Conservation (phyloP, 2,113 vertebrate species). For the Miniopterus natalensis region DNA sequence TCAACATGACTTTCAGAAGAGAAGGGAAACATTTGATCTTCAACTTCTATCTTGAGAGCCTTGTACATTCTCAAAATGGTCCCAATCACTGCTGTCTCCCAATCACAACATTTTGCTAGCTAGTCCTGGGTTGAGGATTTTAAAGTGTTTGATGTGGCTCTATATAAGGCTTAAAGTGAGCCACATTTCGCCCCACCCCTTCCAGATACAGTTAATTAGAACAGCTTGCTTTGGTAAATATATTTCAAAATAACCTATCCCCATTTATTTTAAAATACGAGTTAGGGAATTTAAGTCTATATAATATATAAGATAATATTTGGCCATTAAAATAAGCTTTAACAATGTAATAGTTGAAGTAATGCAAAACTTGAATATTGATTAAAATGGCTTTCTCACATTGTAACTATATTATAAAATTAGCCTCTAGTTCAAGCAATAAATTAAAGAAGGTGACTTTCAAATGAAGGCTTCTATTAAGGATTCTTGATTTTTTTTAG, state of each 20-base stretch:
- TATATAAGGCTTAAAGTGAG: not conserved
- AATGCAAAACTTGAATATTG: conserved; percentile 47
- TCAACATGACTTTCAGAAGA: conserved; percentile 28
- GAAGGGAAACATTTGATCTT: not conserved
- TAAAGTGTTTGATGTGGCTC: conserved; percentile 19
- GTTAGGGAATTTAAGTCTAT: conserved; percentile 43
- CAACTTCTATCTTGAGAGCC: conserved; percentile 29
- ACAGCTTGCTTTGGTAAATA: conserved; percentile 40
- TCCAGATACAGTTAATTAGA: conserved; percentile 7
- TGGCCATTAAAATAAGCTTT: conserved; percentile 49
- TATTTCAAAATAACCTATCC: conserved; percentile 34
- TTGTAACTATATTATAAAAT: conserved; percentile 52
- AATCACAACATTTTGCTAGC: not conserved
- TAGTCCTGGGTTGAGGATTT: not conserved
- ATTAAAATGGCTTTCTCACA: conserved; percentile 37
- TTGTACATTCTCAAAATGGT: not conserved
- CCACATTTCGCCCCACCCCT: not conserved
- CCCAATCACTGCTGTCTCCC: not conserved
- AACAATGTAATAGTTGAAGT: conserved; percentile 34
- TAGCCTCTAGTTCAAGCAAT: conserved; percentile 29
- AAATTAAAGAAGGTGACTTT: conserved; percentile 50
- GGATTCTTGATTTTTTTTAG: conserved; percentile 12
- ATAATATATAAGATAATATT: conserved; percentile 28
- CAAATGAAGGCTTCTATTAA: conserved; percentile 20
- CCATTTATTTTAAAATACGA: conserved; percentile 58